Evolutionary conservation across 2,797 vertebrate genomes (phyloP).

Genomic region (Phoeniculus purpureus): DNA sequence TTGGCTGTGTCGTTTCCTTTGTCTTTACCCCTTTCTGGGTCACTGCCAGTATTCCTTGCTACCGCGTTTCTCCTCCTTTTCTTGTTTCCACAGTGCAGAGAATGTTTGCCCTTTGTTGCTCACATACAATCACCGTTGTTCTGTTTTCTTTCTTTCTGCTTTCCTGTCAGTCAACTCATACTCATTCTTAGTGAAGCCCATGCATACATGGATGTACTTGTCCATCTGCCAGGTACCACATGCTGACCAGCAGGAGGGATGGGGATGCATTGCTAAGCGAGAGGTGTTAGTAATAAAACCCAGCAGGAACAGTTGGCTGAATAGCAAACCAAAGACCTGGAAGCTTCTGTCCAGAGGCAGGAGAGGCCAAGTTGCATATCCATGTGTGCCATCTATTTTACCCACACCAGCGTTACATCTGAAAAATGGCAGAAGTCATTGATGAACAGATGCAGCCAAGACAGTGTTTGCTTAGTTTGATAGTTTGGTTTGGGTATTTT

Average conservation of each 20-base stretch:
- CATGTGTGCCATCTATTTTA: not conserved
- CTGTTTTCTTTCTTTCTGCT: not conserved
- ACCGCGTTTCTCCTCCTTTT: not conserved
- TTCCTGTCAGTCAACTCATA: not conserved
- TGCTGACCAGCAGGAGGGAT: not conserved
- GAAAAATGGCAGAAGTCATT: not conserved
- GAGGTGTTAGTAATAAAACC: not conserved
- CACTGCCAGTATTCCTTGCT: not conserved
- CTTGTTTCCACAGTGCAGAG: not conserved
- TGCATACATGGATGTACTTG: not conserved
- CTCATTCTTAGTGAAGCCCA: not conserved
- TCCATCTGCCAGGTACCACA: not conserved
- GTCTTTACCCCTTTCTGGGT: not conserved
- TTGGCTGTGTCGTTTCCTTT: constrained; percentile 9
- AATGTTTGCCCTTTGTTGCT: constrained; percentile 15
- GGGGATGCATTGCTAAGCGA: not conserved
- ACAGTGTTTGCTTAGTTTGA: not conserved
- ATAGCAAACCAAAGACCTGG: not conserved
- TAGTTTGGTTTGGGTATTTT: not conserved
- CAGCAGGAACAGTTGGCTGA: not conserved
- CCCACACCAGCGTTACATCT: not conserved
- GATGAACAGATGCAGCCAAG: not conserved
- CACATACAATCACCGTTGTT: not conserved
- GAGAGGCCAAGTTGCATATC: not conserved
- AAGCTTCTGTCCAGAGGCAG: not conserved